These are phyloP conservation scores for Chrysolina haemoptera DNA, from an alignment of 2,888 invertebrate species.

Conservation along the genomic window DNA sequence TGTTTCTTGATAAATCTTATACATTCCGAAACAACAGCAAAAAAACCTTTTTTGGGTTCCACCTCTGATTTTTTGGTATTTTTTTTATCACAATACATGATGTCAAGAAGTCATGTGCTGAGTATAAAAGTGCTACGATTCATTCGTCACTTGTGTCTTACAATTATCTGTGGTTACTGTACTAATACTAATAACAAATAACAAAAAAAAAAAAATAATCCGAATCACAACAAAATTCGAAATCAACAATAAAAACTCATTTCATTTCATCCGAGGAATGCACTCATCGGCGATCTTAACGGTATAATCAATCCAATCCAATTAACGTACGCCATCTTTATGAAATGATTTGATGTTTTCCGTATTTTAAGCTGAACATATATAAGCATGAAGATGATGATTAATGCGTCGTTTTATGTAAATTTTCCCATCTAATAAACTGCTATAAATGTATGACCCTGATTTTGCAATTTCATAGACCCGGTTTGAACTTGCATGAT, in stretches of 20 bases:
- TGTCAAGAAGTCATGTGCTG: no score
- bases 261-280: neutral
- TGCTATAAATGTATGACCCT: slow-evolving; percentile 40
- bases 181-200: no score
- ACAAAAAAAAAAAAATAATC: no score
- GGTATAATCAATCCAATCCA: slow-evolving; percentile 41
- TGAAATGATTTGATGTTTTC: slow-evolving; percentile 41
- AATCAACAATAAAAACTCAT: neutral
- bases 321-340: slow-evolving; percentile 38
- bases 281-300: slow-evolving; percentile 33
- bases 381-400: slow-evolving; percentile 43
- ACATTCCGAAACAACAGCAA: no score
- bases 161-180: no score
- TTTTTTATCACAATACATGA: no score
- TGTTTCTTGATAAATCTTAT: no score
- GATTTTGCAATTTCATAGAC: slow-evolving; percentile 36
- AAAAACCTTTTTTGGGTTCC: no score
- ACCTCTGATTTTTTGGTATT: no score
- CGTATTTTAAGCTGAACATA: slow-evolving; percentile 39
- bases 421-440: slow-evolving; percentile 41
- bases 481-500: slow-evolving; percentile 26
- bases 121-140: no score
- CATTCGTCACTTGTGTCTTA: no score
- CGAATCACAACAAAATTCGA: neutral
- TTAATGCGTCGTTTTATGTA: slow-evolving; percentile 44